phyloP scores from a whole-genome alignment of 2,888 invertebrate species.

The Phytoseiulus persimilis region DNA sequence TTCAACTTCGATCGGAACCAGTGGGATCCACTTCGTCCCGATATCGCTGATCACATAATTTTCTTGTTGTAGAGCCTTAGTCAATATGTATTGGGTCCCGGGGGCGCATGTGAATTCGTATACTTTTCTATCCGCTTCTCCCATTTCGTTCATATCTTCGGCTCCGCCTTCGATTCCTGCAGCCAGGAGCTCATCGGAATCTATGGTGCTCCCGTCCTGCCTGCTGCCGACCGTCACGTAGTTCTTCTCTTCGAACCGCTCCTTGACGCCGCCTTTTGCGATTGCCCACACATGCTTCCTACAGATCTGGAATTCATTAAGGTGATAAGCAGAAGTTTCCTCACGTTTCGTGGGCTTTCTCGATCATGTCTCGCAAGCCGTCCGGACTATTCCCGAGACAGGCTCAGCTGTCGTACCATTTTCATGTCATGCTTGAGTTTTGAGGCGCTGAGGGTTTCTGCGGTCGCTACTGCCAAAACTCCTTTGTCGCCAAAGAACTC shows the following conservation, averaged over 20 bases:
- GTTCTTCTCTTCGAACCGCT: slow-evolving; percentile 59
- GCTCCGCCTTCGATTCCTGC: slow-evolving; percentile 58
- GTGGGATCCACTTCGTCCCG: slow-evolving; percentile 54
- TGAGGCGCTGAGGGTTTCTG: not conserved
- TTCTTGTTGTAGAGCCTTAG: slow-evolving; percentile 51
- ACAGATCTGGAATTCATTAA: slow-evolving; percentile 25
- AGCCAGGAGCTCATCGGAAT: slow-evolving; percentile 57
- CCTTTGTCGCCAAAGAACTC: slow-evolving; percentile 17
- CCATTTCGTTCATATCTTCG: slow-evolving; percentile 12
- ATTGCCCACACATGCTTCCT: slow-evolving; percentile 31
- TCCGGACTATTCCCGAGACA: not conserved
- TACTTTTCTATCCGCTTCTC: not conserved
- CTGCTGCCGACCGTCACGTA: slow-evolving; percentile 53
- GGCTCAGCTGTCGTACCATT: not conserved
- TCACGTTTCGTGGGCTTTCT: not conserved
- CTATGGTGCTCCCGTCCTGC: slow-evolving; percentile 45
- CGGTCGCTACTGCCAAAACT: not conserved
- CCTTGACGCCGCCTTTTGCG: slow-evolving; percentile 43
- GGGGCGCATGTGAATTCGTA: not conserved
- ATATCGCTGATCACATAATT: slow-evolving; percentile 54
- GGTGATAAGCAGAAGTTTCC: not conserved
- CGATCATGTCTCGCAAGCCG: too few relatives aligned
- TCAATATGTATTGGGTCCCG: slow-evolving; percentile 52
- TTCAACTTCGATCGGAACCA: slow-evolving; percentile 52
- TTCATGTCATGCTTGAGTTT: not conserved